Evolutionary conservation across 2,797 vertebrate species (phyloP), one percentile per base, ranked within the genome.

Genomic region (Poecile montanus): DNA sequence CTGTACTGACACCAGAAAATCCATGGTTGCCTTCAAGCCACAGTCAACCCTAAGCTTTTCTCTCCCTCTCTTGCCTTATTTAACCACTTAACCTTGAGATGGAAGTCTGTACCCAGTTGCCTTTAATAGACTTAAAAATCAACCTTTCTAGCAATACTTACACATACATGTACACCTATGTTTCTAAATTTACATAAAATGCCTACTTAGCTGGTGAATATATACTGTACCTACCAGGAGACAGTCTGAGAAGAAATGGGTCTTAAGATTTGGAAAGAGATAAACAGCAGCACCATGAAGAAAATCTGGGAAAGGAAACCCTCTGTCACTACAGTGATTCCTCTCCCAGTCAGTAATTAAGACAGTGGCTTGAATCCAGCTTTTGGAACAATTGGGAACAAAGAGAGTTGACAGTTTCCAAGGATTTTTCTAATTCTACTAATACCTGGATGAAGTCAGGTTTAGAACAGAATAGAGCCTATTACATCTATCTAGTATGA

Each of bases 1-100:
- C 66, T 53, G 9, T 47, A 91, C 65, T 72, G 56, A 75, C 36
- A 91, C 53, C 77, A 90, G 45, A 30, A 81, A 91, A 86, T 42
- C 76, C 50, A 65, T 3, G 21, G 60, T 4, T 81, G 51, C 45
- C 76, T 84, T 80, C 45, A 79, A 88, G 54, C 7, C 50, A 86
- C 15, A 80, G 48, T 27, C 42, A 88, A 34, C 56, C 54, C 51
- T 27, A 72, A 89, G 45, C 10, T 91, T 57, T 73, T 66, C 34
- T 44, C 2, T 42, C 20, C 6, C 23, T 72, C 36, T 32, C 27
- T 86, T 78, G 44, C 34, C 42, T 82, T 85, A 88, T 70, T 79
- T 83, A 82, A 85, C 10, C 14, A n/a, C 50, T 66, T 82, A 61
- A 89, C 65, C 66, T 65, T 73, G 45, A 89, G 50, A 81, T 22